A percentile compares a stretch with the other conserved stretches of the same genome.
These are phyloP conservation scores for Euzetes globulus DNA, from an alignment of 2,888 invertebrate species.

Conservation along the genomic window DNA sequence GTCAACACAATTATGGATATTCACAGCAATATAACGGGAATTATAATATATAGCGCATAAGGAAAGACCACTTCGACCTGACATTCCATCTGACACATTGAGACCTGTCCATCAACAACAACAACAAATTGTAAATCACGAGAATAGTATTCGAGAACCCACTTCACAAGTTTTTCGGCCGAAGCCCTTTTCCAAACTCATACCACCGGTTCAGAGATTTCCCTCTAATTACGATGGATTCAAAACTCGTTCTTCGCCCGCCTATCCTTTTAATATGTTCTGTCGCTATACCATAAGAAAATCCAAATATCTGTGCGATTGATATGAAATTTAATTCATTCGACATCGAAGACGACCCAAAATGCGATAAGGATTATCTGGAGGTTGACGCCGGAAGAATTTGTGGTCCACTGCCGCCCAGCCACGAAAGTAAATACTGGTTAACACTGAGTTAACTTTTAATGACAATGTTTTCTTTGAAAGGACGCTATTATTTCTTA, in stretches of 20 bases:
- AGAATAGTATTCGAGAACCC: not conserved
- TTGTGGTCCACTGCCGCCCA: conserved; percentile 35
- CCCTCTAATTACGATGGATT: conserved; percentile 1
- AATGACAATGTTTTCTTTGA: not conserved
- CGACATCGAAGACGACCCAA: conserved; percentile 40
- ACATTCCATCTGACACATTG: not conserved
- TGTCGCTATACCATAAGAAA: conserved; percentile 42
- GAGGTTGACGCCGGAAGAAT: conserved; percentile 39
- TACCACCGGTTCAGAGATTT: not conserved
- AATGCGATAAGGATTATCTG: conserved; percentile 42
- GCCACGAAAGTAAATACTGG: conserved; percentile 33
- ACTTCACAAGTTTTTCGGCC: not conserved
- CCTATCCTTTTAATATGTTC: conserved; percentile 40
- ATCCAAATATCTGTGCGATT: conserved; percentile 41
- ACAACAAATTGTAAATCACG: not conserved
- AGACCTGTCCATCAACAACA: not conserved
- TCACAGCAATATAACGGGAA: not conserved
- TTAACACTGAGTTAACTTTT: not conserved
- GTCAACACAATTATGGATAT: not conserved
- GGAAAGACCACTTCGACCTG: not conserved
- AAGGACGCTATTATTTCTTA: conserved; percentile 36
- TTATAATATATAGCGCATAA: not conserved
- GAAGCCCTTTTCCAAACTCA: not conserved
- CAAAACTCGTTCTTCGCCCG: not conserved
- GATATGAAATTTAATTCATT: conserved; percentile 42